A percentile compares a stretch with the other conserved stretches of the same genome.
Conservation (phyloP, 1,140 invertebrate genomes). For the Watersipora subatra region DNA sequence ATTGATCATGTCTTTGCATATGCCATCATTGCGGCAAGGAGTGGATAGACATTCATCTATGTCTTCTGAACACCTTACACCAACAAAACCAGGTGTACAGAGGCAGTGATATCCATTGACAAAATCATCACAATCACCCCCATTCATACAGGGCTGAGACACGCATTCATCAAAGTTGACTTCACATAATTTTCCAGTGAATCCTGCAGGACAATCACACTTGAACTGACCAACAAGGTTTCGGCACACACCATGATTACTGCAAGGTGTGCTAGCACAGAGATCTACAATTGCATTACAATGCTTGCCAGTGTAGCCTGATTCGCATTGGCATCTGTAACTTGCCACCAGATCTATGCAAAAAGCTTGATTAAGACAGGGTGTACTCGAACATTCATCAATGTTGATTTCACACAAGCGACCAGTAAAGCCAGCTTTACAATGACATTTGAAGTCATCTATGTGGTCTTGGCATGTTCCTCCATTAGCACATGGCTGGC, state of each 20-base stretch:
- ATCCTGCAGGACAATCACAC: conserved; percentile 73
- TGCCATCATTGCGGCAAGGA: conserved; percentile 78
- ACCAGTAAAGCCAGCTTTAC: conserved; percentile 3
- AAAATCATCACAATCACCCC: conserved; percentile 58
- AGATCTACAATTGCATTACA: conserved; percentile 9
- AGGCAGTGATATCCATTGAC: conserved; percentile 53
- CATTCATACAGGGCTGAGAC: conserved; percentile 65
- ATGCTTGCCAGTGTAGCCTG: not conserved
- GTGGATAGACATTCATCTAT: conserved; percentile 67
- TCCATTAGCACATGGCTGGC: conserved; percentile 11
- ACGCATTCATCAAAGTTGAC: conserved; percentile 63
- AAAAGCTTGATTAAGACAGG: conserved; percentile 10
- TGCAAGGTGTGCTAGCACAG: conserved; percentile 15
- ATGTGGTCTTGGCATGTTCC: conserved; percentile 9
- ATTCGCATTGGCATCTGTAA: conserved; percentile 52
- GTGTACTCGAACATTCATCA: conserved; percentile 8
- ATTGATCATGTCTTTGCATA: conserved; percentile 50
- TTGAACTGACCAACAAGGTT: conserved; percentile 52
- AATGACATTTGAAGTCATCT: conserved; percentile 6
- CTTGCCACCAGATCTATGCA: conserved; percentile 44
- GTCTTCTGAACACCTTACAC: conserved; percentile 64
- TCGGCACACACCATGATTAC: conserved; percentile 11
- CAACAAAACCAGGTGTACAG: conserved; percentile 51
- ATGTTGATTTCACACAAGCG: conserved; percentile 6
- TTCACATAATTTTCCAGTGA: conserved; percentile 51